Evolutionary conservation across 2,797 vertebrate genomes (phyloP).

Genomic region (Morelia viridis): DNA sequence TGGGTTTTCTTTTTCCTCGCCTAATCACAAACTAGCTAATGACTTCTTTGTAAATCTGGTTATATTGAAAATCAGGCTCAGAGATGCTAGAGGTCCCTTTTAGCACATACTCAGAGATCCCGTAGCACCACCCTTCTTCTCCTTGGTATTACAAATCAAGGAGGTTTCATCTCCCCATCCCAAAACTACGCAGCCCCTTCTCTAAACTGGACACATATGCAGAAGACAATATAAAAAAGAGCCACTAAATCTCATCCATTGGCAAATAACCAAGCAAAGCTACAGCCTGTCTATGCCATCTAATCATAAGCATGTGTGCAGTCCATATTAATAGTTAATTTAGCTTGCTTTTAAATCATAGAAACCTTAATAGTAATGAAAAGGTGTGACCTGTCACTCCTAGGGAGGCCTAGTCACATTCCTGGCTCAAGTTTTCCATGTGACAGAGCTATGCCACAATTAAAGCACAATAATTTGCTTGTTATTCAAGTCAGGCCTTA

Average conservation of each 20-base stretch:
- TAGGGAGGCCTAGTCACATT: constrained; percentile 69
- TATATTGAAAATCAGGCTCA: constrained; percentile 3
- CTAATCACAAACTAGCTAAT: rapidly evolving
- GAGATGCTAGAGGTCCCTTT: not conserved
- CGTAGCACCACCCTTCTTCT: not conserved
- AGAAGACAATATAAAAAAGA: constrained; percentile 55
- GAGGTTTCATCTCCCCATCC: constrained; percentile 15
- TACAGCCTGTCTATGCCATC: constrained; percentile 62
- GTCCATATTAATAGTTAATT: constrained; percentile 72
- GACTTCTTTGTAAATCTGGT: constrained; percentile 1
- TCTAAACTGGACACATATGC: constrained; percentile 53
- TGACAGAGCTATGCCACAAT: constrained; percentile 78
- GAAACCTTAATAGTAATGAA: constrained; percentile 63
- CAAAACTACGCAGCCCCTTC: constrained; percentile 25
- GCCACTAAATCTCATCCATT: constrained; percentile 52
- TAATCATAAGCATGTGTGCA: constrained; percentile 66
- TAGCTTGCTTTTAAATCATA: constrained; percentile 66
- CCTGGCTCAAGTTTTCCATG: constrained; percentile 75
- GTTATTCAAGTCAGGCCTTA: constrained; percentile 87
- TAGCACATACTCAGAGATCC: not conserved
- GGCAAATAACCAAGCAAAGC: constrained; percentile 63
- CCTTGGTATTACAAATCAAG: not conserved
- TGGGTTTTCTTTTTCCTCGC: not conserved
- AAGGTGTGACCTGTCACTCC: constrained; percentile 66
- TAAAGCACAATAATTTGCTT: constrained; percentile 85